Conservation (phyloP, 2,888 invertebrate species). For the Mimachlamys varia region DNA sequence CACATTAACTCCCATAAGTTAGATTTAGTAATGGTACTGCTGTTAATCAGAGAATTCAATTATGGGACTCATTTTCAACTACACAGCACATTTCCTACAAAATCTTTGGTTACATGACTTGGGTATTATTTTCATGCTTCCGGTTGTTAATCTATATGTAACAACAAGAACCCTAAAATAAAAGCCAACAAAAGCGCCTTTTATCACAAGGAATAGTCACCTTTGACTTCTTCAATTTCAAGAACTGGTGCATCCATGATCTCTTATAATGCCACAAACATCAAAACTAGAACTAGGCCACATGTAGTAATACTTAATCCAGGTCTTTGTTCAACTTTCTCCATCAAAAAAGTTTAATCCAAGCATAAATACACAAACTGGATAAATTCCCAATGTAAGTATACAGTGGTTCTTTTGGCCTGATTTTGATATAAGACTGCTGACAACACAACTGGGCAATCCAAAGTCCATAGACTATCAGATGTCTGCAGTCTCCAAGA, state of each 20-base stretch:
- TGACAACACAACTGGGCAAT: not conserved
- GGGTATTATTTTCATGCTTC: not conserved
- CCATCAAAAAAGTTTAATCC: not conserved
- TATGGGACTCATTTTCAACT: too few relatives aligned
- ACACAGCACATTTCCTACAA: not conserved
- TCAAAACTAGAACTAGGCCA: not conserved
- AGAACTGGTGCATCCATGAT: not conserved
- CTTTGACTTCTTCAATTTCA: conserved; percentile 27
- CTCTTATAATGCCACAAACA: not conserved
- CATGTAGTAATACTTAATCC: not conserved
- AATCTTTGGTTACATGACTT: not conserved
- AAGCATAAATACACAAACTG: not conserved
- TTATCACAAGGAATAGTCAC: not conserved
- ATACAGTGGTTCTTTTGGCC: not conserved
- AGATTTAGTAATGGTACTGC: too few relatives aligned
- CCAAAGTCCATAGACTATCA: not conserved
- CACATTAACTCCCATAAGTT: too few relatives aligned
- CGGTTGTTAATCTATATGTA: not conserved
- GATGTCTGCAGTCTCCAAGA: not conserved
- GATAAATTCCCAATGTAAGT: not conserved
- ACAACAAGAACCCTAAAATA: not conserved
- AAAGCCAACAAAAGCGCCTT: not conserved
- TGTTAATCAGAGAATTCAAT: too few relatives aligned
- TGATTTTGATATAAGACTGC: not conserved
- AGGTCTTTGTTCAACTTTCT: not conserved